Conservation (phyloP, 2,113 vertebrate species). For the Candoia aspera region DNA sequence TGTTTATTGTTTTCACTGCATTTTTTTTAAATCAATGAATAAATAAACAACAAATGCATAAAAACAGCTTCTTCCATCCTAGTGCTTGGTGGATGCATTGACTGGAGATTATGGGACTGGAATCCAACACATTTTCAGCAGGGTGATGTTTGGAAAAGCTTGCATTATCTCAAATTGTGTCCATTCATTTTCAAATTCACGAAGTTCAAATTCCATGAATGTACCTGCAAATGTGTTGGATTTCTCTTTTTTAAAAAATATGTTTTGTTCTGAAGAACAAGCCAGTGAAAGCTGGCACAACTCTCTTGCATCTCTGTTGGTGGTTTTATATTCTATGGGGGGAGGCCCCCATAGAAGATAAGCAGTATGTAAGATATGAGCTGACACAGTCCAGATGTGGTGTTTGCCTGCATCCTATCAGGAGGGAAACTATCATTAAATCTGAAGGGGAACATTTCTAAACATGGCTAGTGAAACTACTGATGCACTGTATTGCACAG, state of each 20-base stretch:
- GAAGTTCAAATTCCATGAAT: neutral
- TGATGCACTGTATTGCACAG: neutral
- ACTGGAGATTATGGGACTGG: too few species aligned
- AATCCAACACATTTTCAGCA: too few species aligned
- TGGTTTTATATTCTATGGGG: neutral
- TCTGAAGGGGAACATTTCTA: neutral
- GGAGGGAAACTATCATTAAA: neutral
- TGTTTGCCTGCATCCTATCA: neutral
- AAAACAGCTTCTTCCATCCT: too few species aligned
- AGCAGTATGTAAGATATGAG: neutral
- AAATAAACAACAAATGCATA: too few species aligned
- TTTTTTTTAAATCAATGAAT: too few species aligned
- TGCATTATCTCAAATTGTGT: too few species aligned
- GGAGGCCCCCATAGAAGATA: neutral
- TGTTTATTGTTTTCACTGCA: too few species aligned
- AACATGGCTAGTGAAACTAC: neutral
- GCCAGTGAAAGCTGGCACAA: neutral
- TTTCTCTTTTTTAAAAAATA: neutral
- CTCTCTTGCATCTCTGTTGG: neutral
- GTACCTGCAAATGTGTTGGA: neutral
- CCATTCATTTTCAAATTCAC: neutral
- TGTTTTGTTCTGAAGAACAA: neutral
- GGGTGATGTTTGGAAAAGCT: too few species aligned
- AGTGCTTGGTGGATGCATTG: too few species aligned
- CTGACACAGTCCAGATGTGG: slow-evolving; percentile 14